Percentiles rank a stretch among this genome's conserved stretches.
phyloP scores from a whole-genome alignment of 2,113 vertebrate genomes.

The Dromiciops gliroides region DNA sequence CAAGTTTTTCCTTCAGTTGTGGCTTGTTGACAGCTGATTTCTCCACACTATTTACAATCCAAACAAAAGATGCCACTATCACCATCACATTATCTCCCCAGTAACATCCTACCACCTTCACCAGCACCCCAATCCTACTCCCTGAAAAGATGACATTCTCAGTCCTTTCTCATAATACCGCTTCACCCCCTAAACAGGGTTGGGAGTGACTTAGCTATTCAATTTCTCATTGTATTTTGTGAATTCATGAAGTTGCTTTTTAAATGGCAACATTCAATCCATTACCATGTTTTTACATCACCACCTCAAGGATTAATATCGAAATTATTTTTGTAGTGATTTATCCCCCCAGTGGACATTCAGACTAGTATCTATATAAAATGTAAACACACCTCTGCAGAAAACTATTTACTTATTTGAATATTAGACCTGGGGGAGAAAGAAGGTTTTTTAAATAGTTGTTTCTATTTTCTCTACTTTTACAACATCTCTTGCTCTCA shows the following conservation, averaged over 20 bases:
- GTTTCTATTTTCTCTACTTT: neutral
- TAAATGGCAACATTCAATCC: neutral
- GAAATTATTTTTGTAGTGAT: neutral
- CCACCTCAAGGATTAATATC: neutral
- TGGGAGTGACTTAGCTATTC: neutral
- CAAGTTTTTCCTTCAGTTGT: neutral
- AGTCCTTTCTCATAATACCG: neutral
- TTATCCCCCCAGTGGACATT: neutral
- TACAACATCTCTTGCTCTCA: neutral
- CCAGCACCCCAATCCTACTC: neutral
- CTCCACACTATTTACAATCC: neutral
- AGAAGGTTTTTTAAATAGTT: neutral
- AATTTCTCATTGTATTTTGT: neutral
- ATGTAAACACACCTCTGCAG: neutral
- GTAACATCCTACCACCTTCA: neutral
- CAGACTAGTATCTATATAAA: neutral
- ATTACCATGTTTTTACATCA: neutral
- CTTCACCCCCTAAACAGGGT: neutral
- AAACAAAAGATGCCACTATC: neutral
- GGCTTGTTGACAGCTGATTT: neutral
- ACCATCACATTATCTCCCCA: neutral
- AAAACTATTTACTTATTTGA: neutral
- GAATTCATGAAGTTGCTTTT: neutral
- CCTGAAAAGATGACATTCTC: neutral
- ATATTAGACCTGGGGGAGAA: neutral